Percentiles rank a stretch among this genome's conserved stretches.
phyloP scores from a whole-genome alignment of 1,140 invertebrate genomes.

The Venturia canescens region DNA sequence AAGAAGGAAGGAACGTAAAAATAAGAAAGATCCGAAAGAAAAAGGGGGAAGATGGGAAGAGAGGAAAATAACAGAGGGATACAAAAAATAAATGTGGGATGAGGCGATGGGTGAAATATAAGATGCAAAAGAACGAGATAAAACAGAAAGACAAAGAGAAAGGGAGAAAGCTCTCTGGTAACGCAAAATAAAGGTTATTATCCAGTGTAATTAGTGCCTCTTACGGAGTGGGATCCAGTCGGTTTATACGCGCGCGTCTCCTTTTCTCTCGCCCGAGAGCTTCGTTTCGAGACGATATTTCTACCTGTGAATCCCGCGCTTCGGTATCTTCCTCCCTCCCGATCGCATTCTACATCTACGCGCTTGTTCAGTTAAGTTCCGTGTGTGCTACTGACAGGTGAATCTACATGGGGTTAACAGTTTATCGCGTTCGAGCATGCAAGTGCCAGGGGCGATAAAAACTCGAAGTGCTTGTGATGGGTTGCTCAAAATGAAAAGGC shows the following conservation, averaged over 20 bases:
- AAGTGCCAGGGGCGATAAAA: constrained; percentile 13
- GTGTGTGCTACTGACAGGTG: constrained; percentile 54
- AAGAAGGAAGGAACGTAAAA: constrained; percentile 27
- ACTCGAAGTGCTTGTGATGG: neutral
- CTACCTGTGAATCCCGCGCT: constrained; percentile 6
- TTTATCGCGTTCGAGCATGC: neutral
- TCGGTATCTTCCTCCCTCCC: neutral
- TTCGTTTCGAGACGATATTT: constrained; percentile 15
- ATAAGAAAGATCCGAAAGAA: constrained; percentile 16
- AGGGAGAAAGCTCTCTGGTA: constrained; percentile 36
- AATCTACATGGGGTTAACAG: constrained; percentile 39
- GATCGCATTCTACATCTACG: constrained; percentile 39
- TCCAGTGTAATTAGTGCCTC: constrained; percentile 54
- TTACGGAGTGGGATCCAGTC: constrained; percentile 44
- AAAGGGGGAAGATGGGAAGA: neutral
- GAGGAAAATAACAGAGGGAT: neutral
- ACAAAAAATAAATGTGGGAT: neutral
- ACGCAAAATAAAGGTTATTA: constrained; percentile 56
- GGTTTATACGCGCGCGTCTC: neutral
- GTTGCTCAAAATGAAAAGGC: constrained; percentile 17
- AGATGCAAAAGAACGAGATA: constrained; percentile 27
- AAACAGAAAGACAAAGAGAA: constrained; percentile 47
- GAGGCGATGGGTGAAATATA: constrained; percentile 17
- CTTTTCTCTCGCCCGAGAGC: constrained; percentile 18
- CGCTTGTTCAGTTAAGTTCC: constrained; percentile 39